Conservation (phyloP, 2,113 vertebrate genomes). For the Anser brachyrhynchus region DNA sequence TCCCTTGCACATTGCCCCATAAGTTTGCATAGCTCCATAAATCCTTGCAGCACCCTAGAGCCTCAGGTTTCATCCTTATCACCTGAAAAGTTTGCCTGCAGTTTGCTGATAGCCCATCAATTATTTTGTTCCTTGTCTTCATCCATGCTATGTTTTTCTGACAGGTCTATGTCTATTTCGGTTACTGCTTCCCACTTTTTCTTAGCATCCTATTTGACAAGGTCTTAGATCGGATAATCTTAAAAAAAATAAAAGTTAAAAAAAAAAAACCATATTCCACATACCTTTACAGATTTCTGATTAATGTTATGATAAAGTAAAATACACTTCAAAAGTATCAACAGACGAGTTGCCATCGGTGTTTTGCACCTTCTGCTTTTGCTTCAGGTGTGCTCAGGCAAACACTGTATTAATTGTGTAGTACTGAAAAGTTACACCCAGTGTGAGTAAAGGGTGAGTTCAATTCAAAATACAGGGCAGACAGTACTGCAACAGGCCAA, state of each 20-base stretch:
- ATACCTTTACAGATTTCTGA: background rate
- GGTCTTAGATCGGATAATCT: background rate
- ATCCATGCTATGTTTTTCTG: background rate
- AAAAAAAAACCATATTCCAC: background rate
- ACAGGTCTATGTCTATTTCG: background rate
- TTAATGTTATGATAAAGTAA: background rate
- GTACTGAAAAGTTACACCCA: background rate
- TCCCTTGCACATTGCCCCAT: background rate
- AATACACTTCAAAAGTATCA: background rate
- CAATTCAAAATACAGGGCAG: background rate
- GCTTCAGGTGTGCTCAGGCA: background rate
- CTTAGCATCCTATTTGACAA: background rate
- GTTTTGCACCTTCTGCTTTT: background rate
- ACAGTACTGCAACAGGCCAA: background rate
- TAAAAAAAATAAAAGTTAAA: background rate
- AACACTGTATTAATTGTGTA: background rate
- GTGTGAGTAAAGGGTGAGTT: background rate
- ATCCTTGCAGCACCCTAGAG: background rate
- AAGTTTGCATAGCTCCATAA: rapidly evolving
- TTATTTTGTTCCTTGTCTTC: background rate
- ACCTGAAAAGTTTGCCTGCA: background rate
- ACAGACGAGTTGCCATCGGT: background rate
- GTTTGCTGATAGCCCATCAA: background rate
- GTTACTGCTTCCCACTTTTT: background rate
- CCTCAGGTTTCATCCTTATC: background rate